These are phyloP conservation scores for Arizona elegans DNA, from an alignment of 2,113 vertebrate species.

Conservation along the genomic window DNA sequence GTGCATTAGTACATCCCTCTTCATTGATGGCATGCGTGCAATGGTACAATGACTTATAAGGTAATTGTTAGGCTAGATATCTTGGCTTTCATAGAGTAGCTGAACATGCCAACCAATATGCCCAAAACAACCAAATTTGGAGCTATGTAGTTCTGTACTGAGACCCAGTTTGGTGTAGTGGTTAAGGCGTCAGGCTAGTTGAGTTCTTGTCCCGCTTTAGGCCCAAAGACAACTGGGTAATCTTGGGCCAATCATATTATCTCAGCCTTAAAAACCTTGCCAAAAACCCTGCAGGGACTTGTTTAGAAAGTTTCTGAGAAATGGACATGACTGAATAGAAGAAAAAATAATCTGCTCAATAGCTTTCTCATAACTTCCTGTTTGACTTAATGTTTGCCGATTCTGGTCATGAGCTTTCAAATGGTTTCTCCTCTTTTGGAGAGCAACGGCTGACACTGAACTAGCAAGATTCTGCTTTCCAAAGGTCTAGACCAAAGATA, in stretches of 20 bases:
- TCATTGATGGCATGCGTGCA: background rate
- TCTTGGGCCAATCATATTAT: too few relatives aligned
- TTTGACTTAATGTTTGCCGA: background rate
- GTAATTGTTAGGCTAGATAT: background rate
- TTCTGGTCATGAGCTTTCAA: background rate
- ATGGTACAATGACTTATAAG: background rate
- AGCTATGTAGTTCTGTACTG: background rate
- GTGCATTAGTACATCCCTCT: background rate
- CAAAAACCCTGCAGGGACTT: too few relatives aligned
- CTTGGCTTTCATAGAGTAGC: background rate
- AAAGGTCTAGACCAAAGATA: background rate
- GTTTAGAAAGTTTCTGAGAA: too few relatives aligned
- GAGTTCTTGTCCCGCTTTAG: too few relatives aligned
- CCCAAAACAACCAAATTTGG: background rate
- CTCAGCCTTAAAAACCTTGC: too few relatives aligned
- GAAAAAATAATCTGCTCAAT: background rate
- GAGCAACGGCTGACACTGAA: background rate
- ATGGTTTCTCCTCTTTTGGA: background rate
- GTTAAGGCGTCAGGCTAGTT: too few relatives aligned
- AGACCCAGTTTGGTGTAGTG: too few relatives aligned
- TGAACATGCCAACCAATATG: background rate
- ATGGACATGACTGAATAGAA: too few relatives aligned
- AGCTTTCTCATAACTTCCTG: background rate
- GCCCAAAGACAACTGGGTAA: too few relatives aligned
- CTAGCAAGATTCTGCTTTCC: background rate